Conservation (phyloP, 1,140 invertebrate species). For the Drosophila ironensis region DNA sequence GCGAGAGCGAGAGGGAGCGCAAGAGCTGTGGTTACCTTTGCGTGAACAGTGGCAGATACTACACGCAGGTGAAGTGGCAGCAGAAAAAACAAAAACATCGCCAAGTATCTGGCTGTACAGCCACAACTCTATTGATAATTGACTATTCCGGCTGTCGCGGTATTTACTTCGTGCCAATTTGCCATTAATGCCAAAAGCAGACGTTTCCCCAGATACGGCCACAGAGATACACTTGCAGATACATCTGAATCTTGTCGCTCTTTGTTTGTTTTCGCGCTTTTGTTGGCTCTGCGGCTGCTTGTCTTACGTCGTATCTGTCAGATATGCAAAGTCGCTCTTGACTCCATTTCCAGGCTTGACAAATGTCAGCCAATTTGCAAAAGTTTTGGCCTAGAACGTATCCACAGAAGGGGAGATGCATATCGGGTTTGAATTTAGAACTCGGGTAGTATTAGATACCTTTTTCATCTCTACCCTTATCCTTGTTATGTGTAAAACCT, state of each 20-base stretch:
- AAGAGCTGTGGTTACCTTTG: constrained; percentile 41
- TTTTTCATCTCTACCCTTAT: not conserved
- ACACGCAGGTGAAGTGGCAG: constrained; percentile 60
- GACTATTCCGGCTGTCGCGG: constrained; percentile 41
- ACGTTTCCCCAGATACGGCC: constrained; percentile 39
- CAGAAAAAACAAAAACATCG: constrained; percentile 16
- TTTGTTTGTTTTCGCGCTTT: constrained; percentile 44
- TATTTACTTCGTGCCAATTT: constrained; percentile 78
- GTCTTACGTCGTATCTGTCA: constrained; percentile 41
- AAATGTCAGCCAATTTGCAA: constrained; percentile 37
- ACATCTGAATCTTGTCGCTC: constrained; percentile 60
- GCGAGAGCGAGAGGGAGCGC: constrained; percentile 3
- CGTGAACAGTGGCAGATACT: constrained; percentile 60
- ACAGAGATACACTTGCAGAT: constrained; percentile 30
- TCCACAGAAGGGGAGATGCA: not conserved
- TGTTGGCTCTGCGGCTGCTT: constrained; percentile 45
- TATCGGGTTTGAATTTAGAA: too few species aligned
- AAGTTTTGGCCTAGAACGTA: constrained; percentile 8
- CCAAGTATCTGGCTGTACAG: constrained; percentile 27
- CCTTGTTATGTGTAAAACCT: too few species aligned
- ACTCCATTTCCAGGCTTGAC: constrained; percentile 27
- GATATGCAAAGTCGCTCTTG: constrained; percentile 40
- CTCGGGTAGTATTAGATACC: not conserved
- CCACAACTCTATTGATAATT: constrained; percentile 69
- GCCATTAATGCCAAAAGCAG: constrained; percentile 70